Evolutionary conservation across 2,888 invertebrate genomes (phyloP), one percentile per base, ranked within the genome.

Genomic region (Eupelmus urozonus): DNA sequence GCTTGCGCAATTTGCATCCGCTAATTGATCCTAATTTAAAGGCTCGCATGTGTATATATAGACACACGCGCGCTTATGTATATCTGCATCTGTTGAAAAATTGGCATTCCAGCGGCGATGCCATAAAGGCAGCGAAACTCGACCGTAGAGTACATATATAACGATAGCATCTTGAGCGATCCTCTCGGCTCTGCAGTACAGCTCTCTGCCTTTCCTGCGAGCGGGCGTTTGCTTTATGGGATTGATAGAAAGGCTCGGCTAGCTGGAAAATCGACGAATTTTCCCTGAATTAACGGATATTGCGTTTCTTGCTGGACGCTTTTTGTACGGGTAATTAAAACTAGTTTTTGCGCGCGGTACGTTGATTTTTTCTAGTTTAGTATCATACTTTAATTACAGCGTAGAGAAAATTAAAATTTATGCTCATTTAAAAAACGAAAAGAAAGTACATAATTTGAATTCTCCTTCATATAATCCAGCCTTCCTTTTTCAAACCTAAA

Each of bases 91-190:
- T n/a, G n/a, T 13, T 11, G 4, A 55, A 67, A 67, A 53, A 67
- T 67, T 34, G 66, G 18, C 55, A 57, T 57, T 42, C 57, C 57
- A 9, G 13, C 18, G 25, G 7, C 29, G 27, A 20, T 40, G n/a
- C 0, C 27, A 34, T 11, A 16, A 25, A 11, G 16, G 27, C 27
- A 7, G 7, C 42, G 27, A 57, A 57, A 69, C 42, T 42, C 57
- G 7, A 1, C n/a, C n/a, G n/a, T 23, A 16, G 34, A n/a, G 18
- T 49, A 2, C 27, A 27, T n/a, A 7, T n/a, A n/a, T 7, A 25
- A n/a, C 53, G 75, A 75, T 75, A 75, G 59, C 40, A 75, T 75
- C 75, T 75, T 60, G 75, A 75, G 57, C 53, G 75, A 74, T 75
- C 11, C 53, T 42, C 16, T 7, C 1, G 7, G 5, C 29, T 18